Base-by-base conservation (phyloP, 2,888 invertebrate species). In the Zaprionus obscuricornis region DNA sequence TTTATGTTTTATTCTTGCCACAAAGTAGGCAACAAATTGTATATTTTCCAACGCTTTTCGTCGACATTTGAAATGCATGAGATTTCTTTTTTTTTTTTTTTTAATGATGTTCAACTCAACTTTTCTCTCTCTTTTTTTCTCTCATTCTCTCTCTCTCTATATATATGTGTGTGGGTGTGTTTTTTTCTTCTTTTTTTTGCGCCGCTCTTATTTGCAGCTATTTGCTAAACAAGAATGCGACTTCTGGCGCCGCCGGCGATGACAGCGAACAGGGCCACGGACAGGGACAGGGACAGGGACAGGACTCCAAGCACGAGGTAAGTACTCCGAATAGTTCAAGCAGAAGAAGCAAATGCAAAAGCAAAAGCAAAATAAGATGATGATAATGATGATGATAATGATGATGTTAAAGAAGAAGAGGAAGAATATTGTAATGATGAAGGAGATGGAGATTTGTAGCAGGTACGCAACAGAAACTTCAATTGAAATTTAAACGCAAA, bases 181-280 rank as follows among this genome's bases (percentile, higher is more conserved):
- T 16, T 39, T 8, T 36, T 17, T 16, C 7, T 36, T 8, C 31
- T 5, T 43, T 17, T 14, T 3, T n/a, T 16, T n/a, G 2, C 29
- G 11, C 20, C 14, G 24, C 2, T 10, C 1, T 10, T 27, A 3
- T 47, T 67, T 57, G 10, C 68, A 78, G 78, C 33, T 78, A 85
- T 75, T 75, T 78, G 43, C 45, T 78, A 36, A 78, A 67, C 46
- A 78, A 78, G 39, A 82, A 67, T 63, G 27, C 83, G 31, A 45
- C 39, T 55, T 36, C 63, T n/a, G 66, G 58, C 16, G 73, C 71
- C 49, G 74, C 73, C 20, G 78, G 79, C 59, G 85, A 87, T 55
- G 87, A 81, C 45, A 74, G 76, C 42, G 81, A 76, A 29, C 85
- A 82, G 46, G 87, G 79, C 42, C 79, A 85, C 66, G 79, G 73